Evolutionary conservation across 1,140 invertebrate species (phyloP).

Genomic region (Bicyclus anynana): DNA sequence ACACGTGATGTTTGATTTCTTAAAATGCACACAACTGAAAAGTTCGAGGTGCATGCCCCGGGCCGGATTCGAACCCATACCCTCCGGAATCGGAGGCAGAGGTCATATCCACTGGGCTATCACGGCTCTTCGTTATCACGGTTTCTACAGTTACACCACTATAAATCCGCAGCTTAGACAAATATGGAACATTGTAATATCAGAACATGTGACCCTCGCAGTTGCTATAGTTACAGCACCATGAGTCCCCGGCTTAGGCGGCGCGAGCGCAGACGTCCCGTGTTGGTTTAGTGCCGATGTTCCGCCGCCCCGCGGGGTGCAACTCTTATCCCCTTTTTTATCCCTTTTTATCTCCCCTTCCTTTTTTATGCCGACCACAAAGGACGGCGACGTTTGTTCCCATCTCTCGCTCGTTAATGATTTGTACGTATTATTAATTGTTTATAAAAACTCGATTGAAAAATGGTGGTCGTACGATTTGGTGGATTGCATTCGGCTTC

Average conservation of each 20-base stretch:
- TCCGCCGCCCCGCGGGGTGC: conserved; percentile 48
- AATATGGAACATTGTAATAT: too few relatives aligned
- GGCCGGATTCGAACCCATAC: too few relatives aligned
- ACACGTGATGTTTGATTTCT: too few relatives aligned
- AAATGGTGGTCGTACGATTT: conserved; percentile 61
- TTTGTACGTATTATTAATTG: conserved; percentile 75
- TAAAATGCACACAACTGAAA: too few relatives aligned
- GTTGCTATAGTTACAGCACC: neutral
- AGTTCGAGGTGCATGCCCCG: too few relatives aligned
- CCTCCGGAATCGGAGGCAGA: too few relatives aligned
- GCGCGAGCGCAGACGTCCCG: conserved; percentile 38
- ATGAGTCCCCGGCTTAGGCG: neutral
- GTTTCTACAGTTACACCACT: too few relatives aligned
- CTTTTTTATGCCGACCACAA: conserved; percentile 59
- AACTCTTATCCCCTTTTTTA: conserved; percentile 48
- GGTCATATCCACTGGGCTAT: too few relatives aligned
- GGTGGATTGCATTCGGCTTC: conserved; percentile 25
- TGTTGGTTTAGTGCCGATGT: conserved; percentile 57
- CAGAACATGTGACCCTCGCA: too few relatives aligned
- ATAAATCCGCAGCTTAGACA: too few relatives aligned
- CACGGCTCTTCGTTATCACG: too few relatives aligned
- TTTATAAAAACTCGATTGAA: conserved; percentile 61
- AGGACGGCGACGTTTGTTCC: conserved; percentile 70
- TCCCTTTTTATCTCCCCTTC: conserved; percentile 43
- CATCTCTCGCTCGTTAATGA: conserved; percentile 69